These are phyloP conservation scores for Phoebastria nigripes DNA, from an alignment of 2,797 vertebrate species.

Conservation along the genomic window DNA sequence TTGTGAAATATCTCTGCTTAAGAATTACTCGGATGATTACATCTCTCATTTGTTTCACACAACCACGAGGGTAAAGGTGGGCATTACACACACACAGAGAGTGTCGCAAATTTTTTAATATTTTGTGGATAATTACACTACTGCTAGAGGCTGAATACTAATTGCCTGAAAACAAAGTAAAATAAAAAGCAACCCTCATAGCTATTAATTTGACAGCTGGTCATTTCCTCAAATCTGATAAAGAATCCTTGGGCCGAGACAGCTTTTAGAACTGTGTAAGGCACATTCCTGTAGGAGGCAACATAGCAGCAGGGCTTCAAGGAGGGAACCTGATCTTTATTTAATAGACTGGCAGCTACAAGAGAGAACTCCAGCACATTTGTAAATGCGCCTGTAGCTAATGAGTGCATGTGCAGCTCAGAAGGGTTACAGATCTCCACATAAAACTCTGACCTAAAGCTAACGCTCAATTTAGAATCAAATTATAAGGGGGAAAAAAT, in stretches of 20 bases:
- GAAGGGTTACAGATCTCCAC: neutral
- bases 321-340: neutral
- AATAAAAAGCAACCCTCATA: neutral
- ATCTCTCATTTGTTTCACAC: neutral
- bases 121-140: neutral
- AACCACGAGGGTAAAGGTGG: neutral
- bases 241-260: neutral
- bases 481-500: neutral
- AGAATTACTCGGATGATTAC: neutral
- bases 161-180: constrained; percentile 19
- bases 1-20: neutral
- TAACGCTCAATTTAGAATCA: constrained; percentile 1
- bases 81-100: neutral
- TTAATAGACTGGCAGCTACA: neutral
- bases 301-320: neutral
- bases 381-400: constrained; percentile 1
- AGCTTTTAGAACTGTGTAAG: neutral
- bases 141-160: constrained; percentile 12
- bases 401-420: neutral
- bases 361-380: neutral
- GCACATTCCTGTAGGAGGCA: neutral
- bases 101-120: neutral
- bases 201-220: constrained; percentile 17
- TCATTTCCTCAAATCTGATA: neutral
- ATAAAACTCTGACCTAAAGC: constrained; percentile 39